Percentiles rank a stretch among this genome's conserved stretches.
phyloP scores from a whole-genome alignment of 2,797 vertebrate species.

The Eulemur coronatus region DNA sequence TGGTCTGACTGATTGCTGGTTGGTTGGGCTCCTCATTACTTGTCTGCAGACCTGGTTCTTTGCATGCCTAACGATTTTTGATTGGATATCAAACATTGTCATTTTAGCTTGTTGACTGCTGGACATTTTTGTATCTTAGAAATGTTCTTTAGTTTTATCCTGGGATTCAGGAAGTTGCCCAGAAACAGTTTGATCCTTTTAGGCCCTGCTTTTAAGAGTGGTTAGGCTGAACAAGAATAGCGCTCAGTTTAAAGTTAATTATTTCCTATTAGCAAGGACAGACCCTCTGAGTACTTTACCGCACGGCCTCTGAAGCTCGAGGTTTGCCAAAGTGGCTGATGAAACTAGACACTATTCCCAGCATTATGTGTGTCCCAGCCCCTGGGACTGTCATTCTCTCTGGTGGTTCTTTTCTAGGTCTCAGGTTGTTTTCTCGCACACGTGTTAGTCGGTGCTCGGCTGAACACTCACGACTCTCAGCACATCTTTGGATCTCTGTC shows the following conservation, averaged over 20 bases:
- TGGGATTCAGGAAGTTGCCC: not conserved
- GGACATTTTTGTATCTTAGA: not conserved
- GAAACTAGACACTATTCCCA: too few species aligned
- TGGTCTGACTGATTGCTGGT: not conserved
- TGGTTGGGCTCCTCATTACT: not conserved
- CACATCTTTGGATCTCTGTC: not conserved
- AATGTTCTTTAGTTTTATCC: not conserved
- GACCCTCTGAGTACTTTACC: accelerated
- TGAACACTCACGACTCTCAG: accelerated
- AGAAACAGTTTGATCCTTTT: not conserved
- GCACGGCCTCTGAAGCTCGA: accelerated
- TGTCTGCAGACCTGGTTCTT: not conserved
- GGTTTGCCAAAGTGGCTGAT: accelerated
- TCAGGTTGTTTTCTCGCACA: not conserved
- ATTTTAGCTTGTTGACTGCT: not conserved
- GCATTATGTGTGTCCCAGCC: too few species aligned
- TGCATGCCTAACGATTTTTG: not conserved
- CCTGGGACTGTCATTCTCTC: not conserved
- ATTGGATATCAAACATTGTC: not conserved
- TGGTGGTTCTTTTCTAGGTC: not conserved
- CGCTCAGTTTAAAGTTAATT: not conserved
- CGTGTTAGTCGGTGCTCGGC: not conserved
- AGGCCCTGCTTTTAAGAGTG: not conserved
- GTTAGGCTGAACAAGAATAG: not conserved
- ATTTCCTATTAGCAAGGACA: not conserved